Evolutionary conservation across 2,888 invertebrate species (phyloP), one percentile per base, ranked within the genome.

Genomic region (Sinodicranocentrus sp.): DNA sequence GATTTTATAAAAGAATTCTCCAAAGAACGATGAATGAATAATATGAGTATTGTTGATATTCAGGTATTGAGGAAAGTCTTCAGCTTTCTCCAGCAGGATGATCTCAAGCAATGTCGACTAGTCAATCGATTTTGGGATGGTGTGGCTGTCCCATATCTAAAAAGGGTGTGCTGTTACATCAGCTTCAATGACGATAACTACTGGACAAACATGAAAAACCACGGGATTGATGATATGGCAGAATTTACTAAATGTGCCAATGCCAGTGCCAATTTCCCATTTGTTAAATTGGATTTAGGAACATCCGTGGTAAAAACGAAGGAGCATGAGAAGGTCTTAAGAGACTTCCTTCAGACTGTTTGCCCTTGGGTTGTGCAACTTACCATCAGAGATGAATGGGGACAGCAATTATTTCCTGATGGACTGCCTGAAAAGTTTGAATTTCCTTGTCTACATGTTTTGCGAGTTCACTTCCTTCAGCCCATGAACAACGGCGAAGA

Each of bases 181-280:
- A 85, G 85, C 48, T 87, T 87, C 28, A 85, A 86, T 43, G 79
- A 80, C 33, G 85, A 86, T 72, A 87, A 82, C 48, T 85, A 85
- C 76, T 87, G 87, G 87, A 87, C 87, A 17, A 85, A 87, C 28
- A 83, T 77, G 17, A 70, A 19, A n/a, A 87, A 87, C 44, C 85
- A 84, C 59, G 63, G 75, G 13, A 86, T 87, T 8, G 83, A 84
- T n/a, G 83, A 73, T 2, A 85, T 87, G 87, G 43, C 54, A 1
- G 15, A 79, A 15, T 86, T 87, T 59, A 73, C 72, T 6, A 6
- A 65, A 19, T 76, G 83, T 63, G 84, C 82, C 6, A 19, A 65
- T 2, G 59, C 67, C 21, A 85, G 84, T 43, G 23, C 13, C 2
- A 76, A 78, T 25, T 87, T 84, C 48, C 85, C 87, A 0, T 85